Evolutionary conservation across 2,797 vertebrate genomes (phyloP), one percentile per base, ranked within the genome.

Genomic region (Staurois parvus): DNA sequence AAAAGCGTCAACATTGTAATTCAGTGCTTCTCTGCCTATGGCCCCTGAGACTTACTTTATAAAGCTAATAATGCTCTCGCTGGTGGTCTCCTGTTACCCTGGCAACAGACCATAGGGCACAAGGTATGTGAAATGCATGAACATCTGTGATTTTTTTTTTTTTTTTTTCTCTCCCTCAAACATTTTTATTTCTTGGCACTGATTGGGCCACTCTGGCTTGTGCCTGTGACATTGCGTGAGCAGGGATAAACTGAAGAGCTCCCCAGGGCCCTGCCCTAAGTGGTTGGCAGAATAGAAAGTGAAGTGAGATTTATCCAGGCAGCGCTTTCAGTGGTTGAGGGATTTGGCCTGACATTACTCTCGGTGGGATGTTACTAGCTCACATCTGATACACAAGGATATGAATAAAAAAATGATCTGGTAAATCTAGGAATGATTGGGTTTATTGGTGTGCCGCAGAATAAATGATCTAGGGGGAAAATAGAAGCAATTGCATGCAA

Each of bases 61-160:
- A 95, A 96, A 96, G 96, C 96, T 95, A 96, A 95, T 96, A 96
- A 96, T 95, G 92, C 87, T 74, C 93, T 1, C 92, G 84, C 96
- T 93, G 96, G 96, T 96, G 96, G 96, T 97, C 96, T 95, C 92
- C 88, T 0, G 97, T 98, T 97, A 93, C 96, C 97, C 94, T 96
- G 95, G 96, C 96, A 97, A 98, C 97, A 0, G 94, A 95, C 95
- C 95, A 95, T 93, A 92, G 96, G 95, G 93, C 95, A 96, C 92
- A 91, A 93, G 95, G 92, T 95, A 92, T 97, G 94, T 96, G 95
- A 95, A 95, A 95, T 94, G 95, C 93, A 94, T 95, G 95, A 96
- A 96, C 95, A 96, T 97, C 96, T 96, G 96, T 91, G 93, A 94
- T 95, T 96, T 96, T 96, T 37, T 37, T 96, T 95, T 96, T 96